Evolutionary conservation across 2,113 vertebrate genomes (phyloP).

Genomic region (Oxygymnocypris stewartii): DNA sequence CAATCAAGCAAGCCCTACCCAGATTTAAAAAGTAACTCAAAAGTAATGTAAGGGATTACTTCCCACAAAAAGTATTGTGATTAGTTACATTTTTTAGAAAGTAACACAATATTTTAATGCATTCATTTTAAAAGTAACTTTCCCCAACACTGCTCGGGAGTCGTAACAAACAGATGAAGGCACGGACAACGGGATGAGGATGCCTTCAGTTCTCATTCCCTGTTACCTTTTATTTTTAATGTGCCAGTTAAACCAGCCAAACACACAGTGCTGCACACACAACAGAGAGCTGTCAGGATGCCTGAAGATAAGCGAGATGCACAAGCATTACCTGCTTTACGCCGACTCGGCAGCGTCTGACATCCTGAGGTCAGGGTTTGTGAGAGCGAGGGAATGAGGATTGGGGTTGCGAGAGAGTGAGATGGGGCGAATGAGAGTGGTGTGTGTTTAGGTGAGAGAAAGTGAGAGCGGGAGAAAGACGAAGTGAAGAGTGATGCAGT

Average conservation of each 20-base stretch:
- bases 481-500: conserved; percentile 66
- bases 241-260: conserved; percentile 68
- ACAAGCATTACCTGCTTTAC: conserved; percentile 97
- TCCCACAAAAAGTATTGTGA: no score
- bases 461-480: conserved; percentile 53
- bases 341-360: conserved; percentile 99
- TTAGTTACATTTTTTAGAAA: no score
- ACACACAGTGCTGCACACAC: conserved; percentile 62
- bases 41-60: no score
- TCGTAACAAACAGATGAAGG: conserved; percentile 61
- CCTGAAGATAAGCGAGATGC: conserved; percentile 84
- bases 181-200: conserved; percentile 63
- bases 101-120: no score
- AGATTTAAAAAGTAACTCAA: no score
- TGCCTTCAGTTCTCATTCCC: conserved; percentile 61
- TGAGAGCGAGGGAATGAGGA: conserved; percentile 41
- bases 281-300: conserved; percentile 77
- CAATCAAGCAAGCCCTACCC: no score
- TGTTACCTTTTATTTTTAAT: conserved; percentile 42
- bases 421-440: conserved; percentile 27
- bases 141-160: conserved; percentile 20
- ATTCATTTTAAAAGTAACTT: no score
- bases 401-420: conserved; percentile 8
- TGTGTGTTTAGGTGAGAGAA: conserved; percentile 53
- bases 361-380: conserved; percentile 82